These are phyloP conservation scores for Lemur catta DNA, from an alignment of 2,797 vertebrate genomes.

Conservation along the genomic window DNA sequence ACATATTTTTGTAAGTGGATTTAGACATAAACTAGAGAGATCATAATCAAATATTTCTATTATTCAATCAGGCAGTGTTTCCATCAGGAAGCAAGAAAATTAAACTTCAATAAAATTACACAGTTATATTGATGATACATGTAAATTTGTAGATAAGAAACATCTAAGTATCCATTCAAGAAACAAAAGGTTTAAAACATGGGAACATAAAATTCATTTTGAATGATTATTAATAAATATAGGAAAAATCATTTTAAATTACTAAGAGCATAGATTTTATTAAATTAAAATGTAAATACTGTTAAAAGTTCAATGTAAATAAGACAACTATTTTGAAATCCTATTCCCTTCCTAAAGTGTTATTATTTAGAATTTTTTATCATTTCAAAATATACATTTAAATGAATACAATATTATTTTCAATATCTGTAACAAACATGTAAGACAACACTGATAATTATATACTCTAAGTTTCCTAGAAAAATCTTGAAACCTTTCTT, in stretches of 20 bases:
- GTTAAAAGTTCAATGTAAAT: not conserved
- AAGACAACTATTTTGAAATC: not conserved
- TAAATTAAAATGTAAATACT: not conserved
- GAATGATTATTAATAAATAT: not conserved
- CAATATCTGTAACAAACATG: not conserved
- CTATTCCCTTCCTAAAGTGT: not conserved
- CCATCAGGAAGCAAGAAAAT: not conserved
- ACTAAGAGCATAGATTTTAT: not conserved
- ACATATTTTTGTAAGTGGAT: constrained; percentile 31
- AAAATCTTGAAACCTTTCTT: not conserved
- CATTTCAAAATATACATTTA: not conserved
- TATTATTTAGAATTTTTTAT: not conserved
- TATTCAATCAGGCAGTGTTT: not conserved
- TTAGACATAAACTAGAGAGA: not conserved
- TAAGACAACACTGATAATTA: not conserved
- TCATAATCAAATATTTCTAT: constrained; percentile 15
- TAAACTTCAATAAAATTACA: not conserved
- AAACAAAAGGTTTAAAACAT: not conserved
- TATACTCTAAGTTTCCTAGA: not conserved
- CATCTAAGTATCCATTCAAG: not conserved
- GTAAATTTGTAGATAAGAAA: not conserved
- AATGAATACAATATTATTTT: not conserved
- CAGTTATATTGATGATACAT: not conserved
- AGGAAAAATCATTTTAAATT: not conserved
- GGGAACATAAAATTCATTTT: not conserved